Base-by-base conservation (phyloP, 2,797 vertebrate genomes). In the Oreortyx pictus region DNA sequence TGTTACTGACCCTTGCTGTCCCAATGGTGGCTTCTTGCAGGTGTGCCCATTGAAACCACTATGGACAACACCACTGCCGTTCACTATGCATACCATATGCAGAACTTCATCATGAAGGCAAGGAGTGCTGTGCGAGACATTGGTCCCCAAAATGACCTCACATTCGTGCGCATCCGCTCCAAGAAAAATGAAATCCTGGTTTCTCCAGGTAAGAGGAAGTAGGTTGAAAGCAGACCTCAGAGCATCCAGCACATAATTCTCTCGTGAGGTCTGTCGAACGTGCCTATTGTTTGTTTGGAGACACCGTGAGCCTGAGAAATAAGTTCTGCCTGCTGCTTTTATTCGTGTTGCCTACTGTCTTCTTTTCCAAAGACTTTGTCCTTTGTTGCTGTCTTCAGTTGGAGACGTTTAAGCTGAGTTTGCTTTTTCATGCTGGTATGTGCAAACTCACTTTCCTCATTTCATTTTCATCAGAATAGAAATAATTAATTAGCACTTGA, bases 141-240 rank as follows among this genome's bases (percentile, higher is more conserved):
- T 2, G 99, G 99, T 89, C 98, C 99, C 41, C 99, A 99, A 97
- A 99, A 99, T 10, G 99, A 99, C 97, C 98, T 99, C 89, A 99
- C 99, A 0, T 99, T 99, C 97, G 98, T 99, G 74, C 97, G 99
- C 2, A 97, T 99, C 91, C 99, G 99, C 84, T 99, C 98, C 96
- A 99, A 99, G 98, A 99, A 99, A 96, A 99, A 99, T 2, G 99
- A 99, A 93, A 99, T 99, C 96, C 99, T 99, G 99, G 98, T 99
- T 46, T 99, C 99, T 56, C 99, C 99, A 97, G 99, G 99, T 99
- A 97, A 97, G 77, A 44, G 23, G 2, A 15, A 29, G 37, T 5
- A 20, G 35, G 23, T 17, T 2, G 7, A 54, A 17, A 60, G 50
- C 12, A n/a, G 73, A 12, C 16, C 2, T 23, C 14, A 20, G 73